Conservation (phyloP, 2,113 vertebrate genomes). For the Bufo bufo region DNA sequence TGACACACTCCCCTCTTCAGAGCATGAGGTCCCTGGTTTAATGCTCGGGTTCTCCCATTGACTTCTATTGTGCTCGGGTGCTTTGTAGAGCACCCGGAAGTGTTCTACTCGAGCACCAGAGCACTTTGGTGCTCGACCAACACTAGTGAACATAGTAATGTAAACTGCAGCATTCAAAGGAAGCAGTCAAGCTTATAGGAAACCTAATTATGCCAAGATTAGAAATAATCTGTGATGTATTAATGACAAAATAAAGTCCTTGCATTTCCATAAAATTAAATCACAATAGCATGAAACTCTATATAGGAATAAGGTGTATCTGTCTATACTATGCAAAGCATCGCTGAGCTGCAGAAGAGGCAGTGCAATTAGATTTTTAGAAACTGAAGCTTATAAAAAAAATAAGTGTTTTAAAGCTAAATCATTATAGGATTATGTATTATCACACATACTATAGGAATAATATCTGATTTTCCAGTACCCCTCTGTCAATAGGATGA, state of each 20-base stretch:
- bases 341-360: not conserved
- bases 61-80: too few species aligned
- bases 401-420: slow-evolving; percentile 7
- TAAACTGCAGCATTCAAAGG: slow-evolving; percentile 27
- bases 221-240: too few species aligned
- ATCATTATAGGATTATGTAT: slow-evolving; percentile 3
- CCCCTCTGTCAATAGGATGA: slow-evolving; percentile 59
- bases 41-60: too few species aligned
- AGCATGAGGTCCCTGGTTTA: too few species aligned
- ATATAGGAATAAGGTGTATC: not conserved
- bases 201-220: too few species aligned
- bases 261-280: not conserved
- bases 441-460: slow-evolving; percentile 21
- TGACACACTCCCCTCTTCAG: too few species aligned
- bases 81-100: too few species aligned
- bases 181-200: not conserved
- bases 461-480: slow-evolving; percentile 61
- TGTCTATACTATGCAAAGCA: not conserved
- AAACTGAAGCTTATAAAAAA: not conserved
- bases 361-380: not conserved
- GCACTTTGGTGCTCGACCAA: too few species aligned
- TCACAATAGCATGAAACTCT: not conserved
- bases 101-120: too few species aligned
- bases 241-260: not conserved
- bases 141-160: too few species aligned